Percentiles rank a stretch among this genome's conserved stretches.
Evolutionary conservation across 2,797 vertebrate species (phyloP).

Genomic region (Ataeniobius toweri): DNA sequence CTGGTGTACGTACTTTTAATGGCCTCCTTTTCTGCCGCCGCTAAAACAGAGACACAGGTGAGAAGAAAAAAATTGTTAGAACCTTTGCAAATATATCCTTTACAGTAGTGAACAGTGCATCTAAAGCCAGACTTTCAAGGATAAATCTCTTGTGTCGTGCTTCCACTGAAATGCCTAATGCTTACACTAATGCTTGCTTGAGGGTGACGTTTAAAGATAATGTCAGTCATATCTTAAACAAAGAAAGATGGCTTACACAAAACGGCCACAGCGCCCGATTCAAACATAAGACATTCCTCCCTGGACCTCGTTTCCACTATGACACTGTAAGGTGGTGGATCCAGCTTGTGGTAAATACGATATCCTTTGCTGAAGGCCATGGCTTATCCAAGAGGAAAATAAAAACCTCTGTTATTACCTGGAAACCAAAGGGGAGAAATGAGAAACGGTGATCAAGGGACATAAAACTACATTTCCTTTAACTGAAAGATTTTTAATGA

Average conservation of each 20-base stretch:
- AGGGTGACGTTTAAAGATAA: not conserved
- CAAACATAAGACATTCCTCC: slow-evolving; percentile 97
- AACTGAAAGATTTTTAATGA: not conserved
- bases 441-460: not conserved
- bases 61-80: slow-evolving; percentile 4
- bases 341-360: slow-evolving; percentile 96
- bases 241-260: slow-evolving; percentile 87
- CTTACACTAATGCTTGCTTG: not conserved
- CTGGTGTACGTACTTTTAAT: slow-evolving; percentile 91
- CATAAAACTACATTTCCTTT: slow-evolving; percentile 1
- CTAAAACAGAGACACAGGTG: slow-evolving; percentile 69
- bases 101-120: not conserved
- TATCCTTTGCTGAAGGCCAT: slow-evolving; percentile 99
- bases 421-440: slow-evolving; percentile 28
- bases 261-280: slow-evolving; percentile 96
- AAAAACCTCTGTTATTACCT: slow-evolving; percentile 58
- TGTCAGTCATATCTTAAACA: slow-evolving; percentile 21
- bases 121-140: not conserved
- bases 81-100: not conserved
- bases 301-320: slow-evolving; percentile 92
- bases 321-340: slow-evolving; percentile 94
- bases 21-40: slow-evolving; percentile 94
- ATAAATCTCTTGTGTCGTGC: not conserved
- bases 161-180: not conserved
- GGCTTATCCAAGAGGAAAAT: slow-evolving; percentile 62